Conservation (phyloP, 2,113 vertebrate species). For the Ifrita kowaldi region DNA sequence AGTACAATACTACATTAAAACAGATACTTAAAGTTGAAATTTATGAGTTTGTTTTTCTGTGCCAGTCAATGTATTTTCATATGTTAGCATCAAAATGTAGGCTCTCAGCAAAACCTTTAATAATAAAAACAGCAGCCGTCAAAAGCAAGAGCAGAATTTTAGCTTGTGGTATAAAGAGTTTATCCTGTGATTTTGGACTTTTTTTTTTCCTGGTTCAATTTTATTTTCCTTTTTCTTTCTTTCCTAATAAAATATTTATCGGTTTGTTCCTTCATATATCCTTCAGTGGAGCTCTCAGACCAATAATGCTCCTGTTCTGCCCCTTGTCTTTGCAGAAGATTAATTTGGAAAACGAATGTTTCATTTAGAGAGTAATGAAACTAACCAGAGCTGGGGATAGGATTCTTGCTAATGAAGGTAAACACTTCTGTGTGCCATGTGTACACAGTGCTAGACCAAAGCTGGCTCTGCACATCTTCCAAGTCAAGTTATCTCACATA, state of each 20-base stretch:
- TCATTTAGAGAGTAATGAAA: not conserved
- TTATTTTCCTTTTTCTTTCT: not conserved
- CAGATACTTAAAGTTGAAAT: slow-evolving; percentile 66
- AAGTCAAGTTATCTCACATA: not conserved
- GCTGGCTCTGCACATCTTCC: not conserved
- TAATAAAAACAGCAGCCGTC: slow-evolving; percentile 66
- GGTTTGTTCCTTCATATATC: not conserved
- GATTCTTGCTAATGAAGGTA: not conserved
- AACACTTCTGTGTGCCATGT: not conserved
- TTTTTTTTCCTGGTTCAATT: not conserved
- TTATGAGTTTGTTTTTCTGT: slow-evolving; percentile 72
- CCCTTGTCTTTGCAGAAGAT: not conserved
- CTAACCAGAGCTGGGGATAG: not conserved
- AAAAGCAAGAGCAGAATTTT: slow-evolving; percentile 59
- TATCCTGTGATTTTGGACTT: slow-evolving; percentile 34
- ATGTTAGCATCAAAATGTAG: slow-evolving; percentile 73
- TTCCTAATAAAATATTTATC: slow-evolving; percentile 30
- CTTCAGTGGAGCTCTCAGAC: slow-evolving; percentile 14
- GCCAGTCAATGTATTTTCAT: slow-evolving; percentile 67
- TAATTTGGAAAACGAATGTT: not conserved
- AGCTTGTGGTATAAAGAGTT: slow-evolving; percentile 49
- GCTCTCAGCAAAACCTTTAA: slow-evolving; percentile 66
- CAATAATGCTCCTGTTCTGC: not conserved
- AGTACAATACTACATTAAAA: slow-evolving; percentile 61
- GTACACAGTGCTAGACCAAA: not conserved